Evolutionary conservation across 2,888 invertebrate species (phyloP), one percentile per base, ranked within the genome.

Genomic region (Drosophila peninsularis): DNA sequence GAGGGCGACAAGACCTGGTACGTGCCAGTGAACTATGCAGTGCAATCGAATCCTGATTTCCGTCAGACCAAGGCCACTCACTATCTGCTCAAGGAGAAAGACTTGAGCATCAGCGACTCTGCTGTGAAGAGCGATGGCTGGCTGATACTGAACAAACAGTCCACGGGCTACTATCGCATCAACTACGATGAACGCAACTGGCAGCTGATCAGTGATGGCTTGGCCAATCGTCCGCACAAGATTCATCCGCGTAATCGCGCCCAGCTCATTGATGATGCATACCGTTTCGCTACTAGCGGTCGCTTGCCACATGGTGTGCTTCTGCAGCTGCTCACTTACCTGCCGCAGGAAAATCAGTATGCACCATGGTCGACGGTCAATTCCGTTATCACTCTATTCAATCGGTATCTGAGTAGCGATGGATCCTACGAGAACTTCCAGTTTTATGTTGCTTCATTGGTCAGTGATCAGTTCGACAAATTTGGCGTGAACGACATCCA

Each of bases 231-330:
- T 9, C 95, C 94, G 67, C 92, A 93, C 82, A 94, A 94, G 62
- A 96, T 98, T 63, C 94, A 96, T 75, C 94, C 95, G 1, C 95
- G 95, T 54, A 97, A 97, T 90, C 93, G 98, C 44, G 97, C 97
- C 0, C 97, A 98, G 90, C 93, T 98, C 45, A 93, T 99, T 14
- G 96, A 97, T 78, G 98, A 99, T 90, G 95, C 96, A 0, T 94
- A 90, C 45, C 78, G 75, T 3, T 84, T 92, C 2, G 82, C 71
- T 39, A 78, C 78, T 7, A 82, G 87, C 5, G 79, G 75, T 0
- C 88, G 84, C 1, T 62, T 90, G 32, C 49, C 77, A 2, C 90
- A 92, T 50, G 56, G 66, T 4, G 79, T 79, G 4, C 63, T 92
- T 6, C 64, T 92, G 19, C 62, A 80, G 9, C 72, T 92, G 71